Evolutionary conservation across 2,888 invertebrate genomes (phyloP).

Genomic region (Hermaeophaga mercurialis): DNA sequence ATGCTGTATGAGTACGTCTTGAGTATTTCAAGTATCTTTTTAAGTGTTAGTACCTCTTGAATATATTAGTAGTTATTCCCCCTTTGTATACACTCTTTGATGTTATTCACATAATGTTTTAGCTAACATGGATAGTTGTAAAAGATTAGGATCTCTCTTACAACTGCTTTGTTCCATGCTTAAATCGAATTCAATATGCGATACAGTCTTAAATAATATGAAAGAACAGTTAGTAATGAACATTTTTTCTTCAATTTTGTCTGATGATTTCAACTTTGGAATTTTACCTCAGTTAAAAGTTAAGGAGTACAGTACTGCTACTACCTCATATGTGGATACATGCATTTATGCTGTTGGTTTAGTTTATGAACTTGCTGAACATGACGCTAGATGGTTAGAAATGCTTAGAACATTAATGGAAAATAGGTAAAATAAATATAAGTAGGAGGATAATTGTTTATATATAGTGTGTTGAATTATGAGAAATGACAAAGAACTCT

Average conservation of each 20-base stretch:
- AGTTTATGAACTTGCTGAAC: constrained; percentile 58
- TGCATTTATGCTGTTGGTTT: constrained; percentile 60
- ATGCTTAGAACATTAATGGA: constrained; percentile 55
- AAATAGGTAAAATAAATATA: constrained; percentile 51
- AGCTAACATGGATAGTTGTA: constrained; percentile 33
- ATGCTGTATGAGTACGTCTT: no score
- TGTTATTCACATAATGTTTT: not conserved
- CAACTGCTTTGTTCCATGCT: constrained; percentile 42
- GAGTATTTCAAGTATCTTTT: no score
- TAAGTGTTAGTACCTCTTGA: no score
- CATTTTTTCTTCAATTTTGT: constrained; percentile 56
- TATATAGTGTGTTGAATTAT: not conserved
- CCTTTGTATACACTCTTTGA: no score
- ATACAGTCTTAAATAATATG: constrained; percentile 55
- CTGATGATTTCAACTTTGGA: constrained; percentile 38
- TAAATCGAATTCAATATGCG: constrained; percentile 33
- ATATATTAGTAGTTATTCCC: no score
- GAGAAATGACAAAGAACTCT: not conserved
- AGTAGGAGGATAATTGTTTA: no score
- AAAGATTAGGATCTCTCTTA: constrained; percentile 57
- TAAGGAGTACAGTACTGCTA: constrained; percentile 33
- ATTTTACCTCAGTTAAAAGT: constrained; percentile 33
- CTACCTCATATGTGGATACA: constrained; percentile 56
- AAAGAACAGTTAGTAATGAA: constrained; percentile 53
- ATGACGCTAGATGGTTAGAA: constrained; percentile 57